Evolutionary conservation across 1,140 invertebrate genomes (phyloP).

Genomic region (Aplysia californica): DNA sequence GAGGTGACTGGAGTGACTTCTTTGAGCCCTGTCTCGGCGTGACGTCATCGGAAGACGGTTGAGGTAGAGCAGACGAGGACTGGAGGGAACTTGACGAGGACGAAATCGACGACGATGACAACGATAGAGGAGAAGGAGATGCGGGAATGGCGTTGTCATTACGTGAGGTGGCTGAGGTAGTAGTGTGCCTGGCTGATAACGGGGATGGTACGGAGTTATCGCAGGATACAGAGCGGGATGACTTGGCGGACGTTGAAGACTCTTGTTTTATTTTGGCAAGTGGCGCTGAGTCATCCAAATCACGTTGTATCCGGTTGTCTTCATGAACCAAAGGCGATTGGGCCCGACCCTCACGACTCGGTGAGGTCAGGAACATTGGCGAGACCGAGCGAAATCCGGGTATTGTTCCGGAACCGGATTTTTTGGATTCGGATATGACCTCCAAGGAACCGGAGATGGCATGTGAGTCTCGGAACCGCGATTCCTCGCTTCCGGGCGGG

Average conservation of each 20-base stretch:
- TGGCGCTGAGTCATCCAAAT: background rate
- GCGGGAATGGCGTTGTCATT: background rate
- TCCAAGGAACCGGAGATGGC: background rate
- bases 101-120: background rate
- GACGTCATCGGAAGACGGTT: background rate
- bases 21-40: too few relatives aligned
- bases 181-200: background rate
- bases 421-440: background rate
- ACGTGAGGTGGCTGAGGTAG: background rate
- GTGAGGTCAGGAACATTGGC: background rate
- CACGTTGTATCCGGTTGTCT: background rate
- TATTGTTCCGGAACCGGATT: background rate
- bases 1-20: background rate
- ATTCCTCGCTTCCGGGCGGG: background rate
- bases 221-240: background rate
- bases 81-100: background rate
- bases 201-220: background rate
- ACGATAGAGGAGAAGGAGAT: too few relatives aligned
- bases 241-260: background rate
- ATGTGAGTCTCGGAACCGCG: background rate
- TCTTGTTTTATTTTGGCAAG: background rate
- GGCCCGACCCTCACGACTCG: background rate
- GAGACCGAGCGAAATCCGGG: conserved; percentile 1
- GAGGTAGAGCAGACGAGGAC: background rate
- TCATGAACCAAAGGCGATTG: background rate